phyloP scores from a whole-genome alignment of 2,797 vertebrate genomes.

The Miichthys miiuy region DNA sequence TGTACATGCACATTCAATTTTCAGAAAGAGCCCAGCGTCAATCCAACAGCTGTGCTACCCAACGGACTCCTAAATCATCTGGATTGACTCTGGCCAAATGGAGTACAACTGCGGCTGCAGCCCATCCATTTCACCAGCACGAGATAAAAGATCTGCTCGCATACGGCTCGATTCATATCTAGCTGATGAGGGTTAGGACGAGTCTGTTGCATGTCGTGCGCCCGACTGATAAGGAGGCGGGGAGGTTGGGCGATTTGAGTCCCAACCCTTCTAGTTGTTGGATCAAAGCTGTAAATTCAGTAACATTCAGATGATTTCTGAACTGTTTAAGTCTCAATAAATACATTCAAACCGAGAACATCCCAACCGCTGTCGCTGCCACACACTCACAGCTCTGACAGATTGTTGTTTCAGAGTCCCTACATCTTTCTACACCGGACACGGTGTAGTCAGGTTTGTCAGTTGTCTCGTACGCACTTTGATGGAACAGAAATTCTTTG shows the following conservation, averaged over 20 bases:
- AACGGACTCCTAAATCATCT: slow-evolving; percentile 12
- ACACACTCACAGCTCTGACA: not conserved
- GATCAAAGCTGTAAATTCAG: not conserved
- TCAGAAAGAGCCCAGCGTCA: not conserved
- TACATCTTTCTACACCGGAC: not conserved
- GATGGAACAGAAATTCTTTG: not conserved
- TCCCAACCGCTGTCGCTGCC: not conserved
- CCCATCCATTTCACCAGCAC: not conserved
- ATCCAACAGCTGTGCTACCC: not conserved
- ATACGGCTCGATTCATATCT: slow-evolving; percentile 32
- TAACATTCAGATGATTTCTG: not conserved
- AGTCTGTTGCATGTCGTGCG: not conserved
- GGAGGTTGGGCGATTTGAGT: not conserved
- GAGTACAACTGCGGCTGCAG: not conserved
- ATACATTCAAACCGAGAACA: not conserved
- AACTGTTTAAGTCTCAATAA: not conserved
- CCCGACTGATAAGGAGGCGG: slow-evolving; percentile 24
- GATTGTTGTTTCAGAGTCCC: not conserved
- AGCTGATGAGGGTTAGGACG: slow-evolving; percentile 10
- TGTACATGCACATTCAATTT: not conserved
- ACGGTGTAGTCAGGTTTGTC: not conserved
- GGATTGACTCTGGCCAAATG: not conserved
- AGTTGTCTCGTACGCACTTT: not conserved
- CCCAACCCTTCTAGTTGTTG: not conserved
- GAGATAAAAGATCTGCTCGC: slow-evolving; percentile 18